Evolutionary conservation across 1,140 invertebrate genomes (phyloP), one percentile per base, ranked within the genome.

Genomic region (Dryas iulia): DNA sequence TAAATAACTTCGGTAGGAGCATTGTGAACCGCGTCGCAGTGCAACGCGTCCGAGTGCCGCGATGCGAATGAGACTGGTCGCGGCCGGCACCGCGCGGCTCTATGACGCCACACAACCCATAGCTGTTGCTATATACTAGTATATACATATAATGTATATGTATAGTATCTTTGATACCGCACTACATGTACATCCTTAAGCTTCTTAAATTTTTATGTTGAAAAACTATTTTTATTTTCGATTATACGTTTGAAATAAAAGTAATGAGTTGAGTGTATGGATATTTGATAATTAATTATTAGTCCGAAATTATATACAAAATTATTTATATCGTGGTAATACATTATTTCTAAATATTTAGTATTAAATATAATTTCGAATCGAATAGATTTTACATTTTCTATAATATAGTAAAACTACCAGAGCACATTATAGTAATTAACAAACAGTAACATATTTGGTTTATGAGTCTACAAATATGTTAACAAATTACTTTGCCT

Each of bases 1-100:
- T 82, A 33, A 85, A 59, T 63, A 72, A 33, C 59, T 73, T 73
- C 14, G 57, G 33, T 10, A 56, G 33, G 60, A 72, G 59, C 77
- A 81, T 81, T 8, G 35, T 57, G 33, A 59, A 65, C 33, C 67
- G 72, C 61, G 68, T 53, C 65, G 64, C 68, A 30, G 64, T 58
- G 28, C 56, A 69, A 61, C 52, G 53, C 61, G 30, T 57, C 35
- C 66, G 47, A 52, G 33, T 31, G 64, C 59, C 64, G 65, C 65
- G 65, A 61, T 68, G 57, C 71, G 67, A 64, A 57, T 63, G 61
- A 64, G 62, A 58, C 30, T 54, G 12, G 58, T 8, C 52, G 62
- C 25, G 30, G 24, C 54, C 56, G 24, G 31, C 59, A 57, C 28
- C 64, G 47, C 30, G 14, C 26, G 39, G 30, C 23, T 30, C 57